These are phyloP conservation scores for Agapornis canus DNA, from an alignment of 2,797 vertebrate genomes.

Conservation along the genomic window DNA sequence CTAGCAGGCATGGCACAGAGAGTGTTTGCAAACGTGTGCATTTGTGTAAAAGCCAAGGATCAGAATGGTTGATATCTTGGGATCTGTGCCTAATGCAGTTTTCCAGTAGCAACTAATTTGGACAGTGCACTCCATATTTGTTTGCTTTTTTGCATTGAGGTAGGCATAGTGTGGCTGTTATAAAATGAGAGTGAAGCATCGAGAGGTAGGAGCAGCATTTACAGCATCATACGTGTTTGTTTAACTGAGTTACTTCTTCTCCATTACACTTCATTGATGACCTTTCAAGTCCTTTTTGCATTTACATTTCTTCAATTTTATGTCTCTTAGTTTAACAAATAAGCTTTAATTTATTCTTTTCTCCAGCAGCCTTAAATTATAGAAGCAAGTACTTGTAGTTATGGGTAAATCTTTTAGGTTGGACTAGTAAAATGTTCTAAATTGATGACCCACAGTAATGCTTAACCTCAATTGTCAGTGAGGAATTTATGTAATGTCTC, in stretches of 20 bases:
- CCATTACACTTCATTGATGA: not conserved
- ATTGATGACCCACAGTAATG: not conserved
- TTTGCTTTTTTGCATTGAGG: not conserved
- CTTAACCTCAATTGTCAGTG: not conserved
- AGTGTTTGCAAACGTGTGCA: not conserved
- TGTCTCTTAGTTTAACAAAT: not conserved
- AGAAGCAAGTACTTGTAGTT: not conserved
- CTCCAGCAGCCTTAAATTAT: not conserved
- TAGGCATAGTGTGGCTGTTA: not conserved
- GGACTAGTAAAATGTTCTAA: not conserved
- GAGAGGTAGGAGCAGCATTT: not conserved
- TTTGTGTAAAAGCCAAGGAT: conserved; percentile 3
- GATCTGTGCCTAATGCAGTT: conserved; percentile 29
- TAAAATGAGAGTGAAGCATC: not conserved
- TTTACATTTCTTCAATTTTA: not conserved
- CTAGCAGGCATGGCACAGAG: not conserved
- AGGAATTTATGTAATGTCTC: not conserved
- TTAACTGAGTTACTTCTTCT: not conserved
- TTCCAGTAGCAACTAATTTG: conserved; percentile 5
- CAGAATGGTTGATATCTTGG: conserved; percentile 2
- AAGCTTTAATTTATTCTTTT: not conserved
- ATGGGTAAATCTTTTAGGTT: not conserved
- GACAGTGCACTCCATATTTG: not conserved
- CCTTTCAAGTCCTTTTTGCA: not conserved
- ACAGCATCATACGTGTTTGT: not conserved